Evolutionary conservation across 2,797 vertebrate species (phyloP).

Genomic region (Petrocephalus sullivani): DNA sequence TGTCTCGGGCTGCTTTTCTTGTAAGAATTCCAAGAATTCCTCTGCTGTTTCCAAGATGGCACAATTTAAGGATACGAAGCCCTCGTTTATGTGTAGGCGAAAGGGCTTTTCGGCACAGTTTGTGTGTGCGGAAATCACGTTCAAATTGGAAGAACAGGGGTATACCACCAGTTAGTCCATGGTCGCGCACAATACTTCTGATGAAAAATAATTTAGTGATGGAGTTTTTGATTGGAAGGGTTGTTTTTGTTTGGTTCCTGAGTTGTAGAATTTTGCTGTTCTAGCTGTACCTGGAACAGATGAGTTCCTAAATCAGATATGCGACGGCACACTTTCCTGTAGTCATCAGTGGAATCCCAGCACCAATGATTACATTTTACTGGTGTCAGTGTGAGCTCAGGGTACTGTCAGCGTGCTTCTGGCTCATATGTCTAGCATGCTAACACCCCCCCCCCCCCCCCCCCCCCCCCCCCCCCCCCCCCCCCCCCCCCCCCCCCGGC

Average conservation of each 20-base stretch:
- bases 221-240: background rate
- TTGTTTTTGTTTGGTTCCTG: background rate
- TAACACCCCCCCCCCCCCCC: slow-evolving; percentile 24
- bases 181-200: background rate
- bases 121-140: background rate
- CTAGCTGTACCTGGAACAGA: background rate
- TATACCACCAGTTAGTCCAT: background rate
- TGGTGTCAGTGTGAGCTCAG: background rate
- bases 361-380: background rate
- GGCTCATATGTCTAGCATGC: background rate
- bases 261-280: background rate
- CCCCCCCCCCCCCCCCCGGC: too few species aligned
- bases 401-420: background rate
- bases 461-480: too few species aligned
- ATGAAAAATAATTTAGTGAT: background rate
- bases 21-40: slow-evolving; percentile 47
- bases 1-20: slow-evolving; percentile 52
- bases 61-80: slow-evolving; percentile 35
- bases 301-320: background rate
- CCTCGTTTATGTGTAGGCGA: slow-evolving; percentile 25
- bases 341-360: background rate
- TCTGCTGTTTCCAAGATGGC: slow-evolving; percentile 26
- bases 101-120: background rate
- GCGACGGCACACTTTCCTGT: too few species aligned
- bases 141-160: too few species aligned